A percentile compares a stretch with the other conserved stretches of the same genome.
phyloP scores from a whole-genome alignment of 2,888 invertebrate genomes.

The Pristionchus entomophagus region DNA sequence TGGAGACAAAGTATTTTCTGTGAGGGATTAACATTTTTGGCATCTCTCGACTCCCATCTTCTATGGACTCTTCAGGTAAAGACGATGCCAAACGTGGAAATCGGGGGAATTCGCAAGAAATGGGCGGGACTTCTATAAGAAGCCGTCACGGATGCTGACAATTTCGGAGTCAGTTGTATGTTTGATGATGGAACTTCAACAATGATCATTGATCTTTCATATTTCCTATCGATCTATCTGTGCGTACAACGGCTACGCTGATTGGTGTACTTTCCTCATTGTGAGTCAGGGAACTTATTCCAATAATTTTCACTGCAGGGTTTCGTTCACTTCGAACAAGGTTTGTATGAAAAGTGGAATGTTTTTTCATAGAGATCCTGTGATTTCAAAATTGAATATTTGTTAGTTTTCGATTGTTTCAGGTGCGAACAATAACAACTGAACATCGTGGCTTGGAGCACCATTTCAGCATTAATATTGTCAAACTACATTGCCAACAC shows the following conservation, averaged over 20 bases:
- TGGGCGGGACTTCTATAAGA: conserved; percentile 63
- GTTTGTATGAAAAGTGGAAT: not conserved
- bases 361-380: too few species aligned
- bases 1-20: conserved; percentile 60
- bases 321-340: not conserved
- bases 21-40: not conserved
- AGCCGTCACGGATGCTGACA: conserved; percentile 62
- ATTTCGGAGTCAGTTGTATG: conserved; percentile 59
- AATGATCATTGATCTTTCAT: not conserved
- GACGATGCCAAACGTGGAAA: conserved; percentile 47
- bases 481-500: too few species aligned
- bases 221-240: conserved; percentile 6
- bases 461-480: too few species aligned
- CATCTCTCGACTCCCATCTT: too few species aligned
- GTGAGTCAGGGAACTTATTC: not conserved
- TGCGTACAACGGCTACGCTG: not conserved
- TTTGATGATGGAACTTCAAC: not conserved
- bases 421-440: not conserved
- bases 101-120: conserved; percentile 56
- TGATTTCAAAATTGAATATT: not conserved
- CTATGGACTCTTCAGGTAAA: not conserved
- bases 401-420: not conserved
- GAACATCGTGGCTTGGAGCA: too few species aligned
- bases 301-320: not conserved
- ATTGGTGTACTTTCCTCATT: conserved; percentile 32